phyloP scores from a whole-genome alignment of 2,888 invertebrate genomes.

The Melangyna quadrimaculata region DNA sequence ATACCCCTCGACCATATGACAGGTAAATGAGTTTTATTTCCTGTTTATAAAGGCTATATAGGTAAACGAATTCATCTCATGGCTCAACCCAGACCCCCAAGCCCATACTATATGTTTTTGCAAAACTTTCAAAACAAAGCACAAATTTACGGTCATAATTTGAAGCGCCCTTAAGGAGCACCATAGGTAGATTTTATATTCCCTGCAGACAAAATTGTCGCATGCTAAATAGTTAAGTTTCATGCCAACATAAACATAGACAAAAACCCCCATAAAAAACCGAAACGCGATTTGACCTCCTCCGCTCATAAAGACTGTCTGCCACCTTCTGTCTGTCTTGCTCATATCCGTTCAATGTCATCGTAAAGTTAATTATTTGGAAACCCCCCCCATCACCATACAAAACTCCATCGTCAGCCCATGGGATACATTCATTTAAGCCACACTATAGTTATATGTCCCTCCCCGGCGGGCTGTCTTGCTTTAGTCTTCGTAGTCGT shows the following conservation, averaged over 20 bases:
- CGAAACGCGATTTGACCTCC: constrained; percentile 25
- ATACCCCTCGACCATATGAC: neutral
- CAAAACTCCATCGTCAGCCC: constrained; percentile 25
- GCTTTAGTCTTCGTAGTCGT: too few relatives aligned
- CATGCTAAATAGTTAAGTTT: constrained; percentile 7
- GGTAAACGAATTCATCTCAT: neutral
- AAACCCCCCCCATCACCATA: constrained; percentile 54
- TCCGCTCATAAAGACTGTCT: constrained; percentile 14
- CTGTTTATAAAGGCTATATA: neutral
- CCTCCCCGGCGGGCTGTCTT: neutral
- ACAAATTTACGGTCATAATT: constrained; percentile 2
- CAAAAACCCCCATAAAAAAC: neutral
- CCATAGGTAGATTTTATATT: neutral
- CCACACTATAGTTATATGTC: constrained; percentile 16
- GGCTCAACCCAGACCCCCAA: neutral
- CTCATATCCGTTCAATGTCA: constrained; percentile 50
- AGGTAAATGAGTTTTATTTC: neutral
- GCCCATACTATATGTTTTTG: neutral
- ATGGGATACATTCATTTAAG: constrained; percentile 44
- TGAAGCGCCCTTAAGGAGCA: neutral
- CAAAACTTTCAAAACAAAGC: neutral
- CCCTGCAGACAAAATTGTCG: constrained; percentile 13
- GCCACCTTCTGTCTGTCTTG: constrained; percentile 5
- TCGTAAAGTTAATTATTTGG: constrained; percentile 69
- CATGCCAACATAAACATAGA: too few relatives aligned